Base-by-base conservation (phyloP, 1,140 invertebrate genomes). In the Calliopsis andreniformis region DNA sequence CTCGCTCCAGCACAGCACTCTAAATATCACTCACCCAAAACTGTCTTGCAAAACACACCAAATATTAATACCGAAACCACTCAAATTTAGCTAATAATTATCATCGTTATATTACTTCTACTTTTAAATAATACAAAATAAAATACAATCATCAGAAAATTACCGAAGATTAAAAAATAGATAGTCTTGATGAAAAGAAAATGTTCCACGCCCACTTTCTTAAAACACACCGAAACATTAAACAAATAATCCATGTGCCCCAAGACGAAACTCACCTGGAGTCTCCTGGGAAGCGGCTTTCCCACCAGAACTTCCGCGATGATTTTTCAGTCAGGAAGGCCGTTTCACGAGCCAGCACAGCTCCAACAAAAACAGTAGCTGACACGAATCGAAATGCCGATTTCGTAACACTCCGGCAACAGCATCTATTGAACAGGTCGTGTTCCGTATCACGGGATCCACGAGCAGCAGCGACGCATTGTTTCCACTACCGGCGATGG, bases 371-470 rank as follows among this genome's bases (percentile, higher is more conserved):
- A 75, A 28, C 20, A 20, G 39, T 10, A 18, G 28, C 23, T 14
- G 49, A 55, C 25, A 10, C 35, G 3, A 39, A 39, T 39, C 20
- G 49, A 73, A 25, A 64, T 35, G 20, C 6, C 8, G 28, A 47
- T 75, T 75, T 67, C 51, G 42, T 25, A 75, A 75, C 51, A 58
- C 39, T 67, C 39, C 2, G 35, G n/a, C n/a, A n/a, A n/a, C 1
- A 56, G 8, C 39, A 23, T 47, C n/a, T 28, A 75, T 75, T 56
- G 71, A 69, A 35, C 43, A 42, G 43, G 32, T 30, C 43, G 55
- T 47, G 56, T 68, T 76, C 64, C 53, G 53, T 76, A 61, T 76
- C 66, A 49, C 53, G 73, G 43, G 32, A 23, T 69, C 43, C 72
- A 42, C 61, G 49, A 20, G 28, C 30, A 10, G 35, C 35, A 39